Conservation (phyloP, 1,140 invertebrate species). For the Pseudoatta argentina region DNA sequence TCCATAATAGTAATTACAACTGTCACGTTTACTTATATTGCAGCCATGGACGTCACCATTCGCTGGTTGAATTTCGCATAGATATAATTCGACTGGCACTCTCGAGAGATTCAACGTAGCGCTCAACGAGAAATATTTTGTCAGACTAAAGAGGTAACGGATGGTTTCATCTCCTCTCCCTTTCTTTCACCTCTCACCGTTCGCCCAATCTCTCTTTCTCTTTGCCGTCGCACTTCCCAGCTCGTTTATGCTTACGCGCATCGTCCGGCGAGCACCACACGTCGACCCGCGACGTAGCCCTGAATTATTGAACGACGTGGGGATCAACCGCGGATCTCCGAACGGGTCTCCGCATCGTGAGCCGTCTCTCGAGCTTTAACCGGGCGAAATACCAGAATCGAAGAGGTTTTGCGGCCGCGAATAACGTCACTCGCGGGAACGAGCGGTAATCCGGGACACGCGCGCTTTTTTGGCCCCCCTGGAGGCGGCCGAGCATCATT, state of each 20-base stretch:
- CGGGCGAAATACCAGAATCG: constrained; percentile 52
- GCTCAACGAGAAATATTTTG: constrained; percentile 80
- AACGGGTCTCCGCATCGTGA: constrained; percentile 61
- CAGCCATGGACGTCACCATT: constrained; percentile 62
- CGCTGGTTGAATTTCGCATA: constrained; percentile 64
- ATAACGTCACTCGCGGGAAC: constrained; percentile 61
- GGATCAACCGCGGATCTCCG: constrained; percentile 73
- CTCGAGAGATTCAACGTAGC: constrained; percentile 69
- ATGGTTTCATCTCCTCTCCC: constrained; percentile 67
- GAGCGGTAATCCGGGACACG: constrained; percentile 58
- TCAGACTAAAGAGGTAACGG: constrained; percentile 76
- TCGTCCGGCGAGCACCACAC: constrained; percentile 70
- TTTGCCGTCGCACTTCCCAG: constrained; percentile 60
- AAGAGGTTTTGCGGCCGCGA: constrained; percentile 50
- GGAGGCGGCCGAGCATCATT: constrained; percentile 50
- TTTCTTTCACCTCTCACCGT: constrained; percentile 52
- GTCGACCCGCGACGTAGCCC: constrained; percentile 68
- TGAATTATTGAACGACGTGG: constrained; percentile 78
- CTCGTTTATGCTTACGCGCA: constrained; percentile 77
- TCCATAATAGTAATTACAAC: constrained; percentile 53
- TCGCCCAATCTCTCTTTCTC: constrained; percentile 45
- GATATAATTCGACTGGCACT: constrained; percentile 63
- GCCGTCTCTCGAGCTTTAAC: constrained; percentile 69
- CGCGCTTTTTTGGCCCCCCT: constrained; percentile 47
- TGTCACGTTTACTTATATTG: constrained; percentile 66